These are phyloP conservation scores for Echeneis naucrates DNA, from an alignment of 2,797 vertebrate species.

Conservation along the genomic window DNA sequence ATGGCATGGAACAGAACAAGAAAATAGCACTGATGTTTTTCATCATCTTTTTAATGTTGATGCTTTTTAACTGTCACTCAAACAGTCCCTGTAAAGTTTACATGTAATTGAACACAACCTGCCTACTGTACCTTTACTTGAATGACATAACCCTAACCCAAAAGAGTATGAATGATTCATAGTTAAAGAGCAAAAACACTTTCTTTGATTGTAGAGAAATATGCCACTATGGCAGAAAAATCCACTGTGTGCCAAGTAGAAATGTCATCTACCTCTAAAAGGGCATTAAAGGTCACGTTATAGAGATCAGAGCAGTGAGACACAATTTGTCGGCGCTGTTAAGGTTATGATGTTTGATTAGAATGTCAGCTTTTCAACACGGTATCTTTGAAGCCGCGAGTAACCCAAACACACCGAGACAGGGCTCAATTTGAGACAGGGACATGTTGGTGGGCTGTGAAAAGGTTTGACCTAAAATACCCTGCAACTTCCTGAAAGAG, in stretches of 20 bases:
- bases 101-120: no score
- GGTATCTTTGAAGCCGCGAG: neutral
- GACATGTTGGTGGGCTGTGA: slow-evolving; percentile 9
- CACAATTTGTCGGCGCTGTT: neutral
- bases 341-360: neutral
- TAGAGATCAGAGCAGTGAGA: neutral
- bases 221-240: neutral
- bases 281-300: neutral
- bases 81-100: no score
- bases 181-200: neutral
- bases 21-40: no score
- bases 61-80: neutral
- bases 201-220: neutral
- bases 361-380: neutral
- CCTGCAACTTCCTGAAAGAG: slow-evolving; percentile 22
- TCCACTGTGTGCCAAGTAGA: no score
- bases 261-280: neutral
- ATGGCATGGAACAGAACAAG: no score
- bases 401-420: slow-evolving; percentile 4
- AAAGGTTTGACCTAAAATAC: slow-evolving; percentile 24
- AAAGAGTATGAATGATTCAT: neutral
- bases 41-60: neutral
- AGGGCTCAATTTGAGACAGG: neutral
- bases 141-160: no score
- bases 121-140: neutral